Evolutionary conservation across 2,797 vertebrate species (phyloP), one percentile per base, ranked within the genome.

Genomic region (Melanogrammus aeglefinus): DNA sequence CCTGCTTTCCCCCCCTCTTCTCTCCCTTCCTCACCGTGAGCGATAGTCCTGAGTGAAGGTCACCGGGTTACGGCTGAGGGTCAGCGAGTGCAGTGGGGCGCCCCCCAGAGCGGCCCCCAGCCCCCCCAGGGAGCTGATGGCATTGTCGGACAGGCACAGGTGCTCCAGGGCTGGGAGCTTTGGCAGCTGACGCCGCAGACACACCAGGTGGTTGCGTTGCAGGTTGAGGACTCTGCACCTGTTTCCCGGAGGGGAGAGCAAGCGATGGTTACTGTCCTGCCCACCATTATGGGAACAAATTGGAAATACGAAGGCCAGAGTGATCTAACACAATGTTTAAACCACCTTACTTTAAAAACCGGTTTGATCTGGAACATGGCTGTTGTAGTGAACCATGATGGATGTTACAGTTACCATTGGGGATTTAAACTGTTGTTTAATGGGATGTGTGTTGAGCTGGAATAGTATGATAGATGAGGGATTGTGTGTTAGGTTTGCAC

Each of bases 141-240:
- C 94, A 73, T 99, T 99, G 91, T 99, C 96, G 75, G 96, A 96
- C 5, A 99, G 91, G 83, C 94, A 97, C 74, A 99, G 95, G 77
- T 96, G 95, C 89, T 96, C 95, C 90, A 97, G 96, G 75, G 90
- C 93, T 35, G 97, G 97, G 82, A 96, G 89, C 90, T 95, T 97
- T 96, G 97, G 97, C 95, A 99, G 92, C 90, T 97, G 96, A 27
- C 63, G 63, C 88, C 91, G 94, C 89, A 98, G 91, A 89, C 96
- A 96, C 81, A 91, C 95, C 90, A 99, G 94, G 91, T 95, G 92
- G 91, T 98, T 99, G 90, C 87, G 94, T 90, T 94, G 96, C 91
- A 97, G 92, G 90, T 98, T 97, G 87, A 99, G 91, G 90, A 95
- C 93, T 94, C 92, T 95, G 95, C 97, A 99, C 90, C 97, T 99